Conservation (phyloP, 2,797 vertebrate genomes). For the Propithecus perrieri region DNA sequence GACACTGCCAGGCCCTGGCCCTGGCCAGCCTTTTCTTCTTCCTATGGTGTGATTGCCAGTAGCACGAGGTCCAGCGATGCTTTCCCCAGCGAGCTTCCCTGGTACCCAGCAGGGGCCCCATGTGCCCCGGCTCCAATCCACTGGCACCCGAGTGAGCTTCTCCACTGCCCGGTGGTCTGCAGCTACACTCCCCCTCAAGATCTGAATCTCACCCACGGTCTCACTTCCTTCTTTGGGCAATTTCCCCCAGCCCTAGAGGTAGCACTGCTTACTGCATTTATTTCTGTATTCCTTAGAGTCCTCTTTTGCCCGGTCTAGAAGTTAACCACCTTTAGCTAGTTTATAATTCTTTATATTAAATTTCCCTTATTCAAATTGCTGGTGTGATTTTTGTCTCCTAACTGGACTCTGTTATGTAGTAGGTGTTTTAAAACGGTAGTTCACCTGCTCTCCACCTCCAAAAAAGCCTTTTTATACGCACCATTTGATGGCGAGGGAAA, state of each 20-base stretch:
- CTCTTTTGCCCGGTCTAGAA: neutral
- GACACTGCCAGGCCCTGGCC: neutral
- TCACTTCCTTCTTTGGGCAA: neutral
- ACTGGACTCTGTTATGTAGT: neutral
- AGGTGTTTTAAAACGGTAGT: neutral
- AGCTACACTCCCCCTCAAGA: neutral
- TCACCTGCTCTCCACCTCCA: neutral
- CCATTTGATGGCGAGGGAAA: neutral
- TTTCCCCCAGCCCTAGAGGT: neutral
- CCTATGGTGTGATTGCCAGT: rapidly evolving
- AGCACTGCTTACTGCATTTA: neutral
- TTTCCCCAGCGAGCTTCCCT: neutral
- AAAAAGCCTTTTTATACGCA: neutral
- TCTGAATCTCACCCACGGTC: neutral
- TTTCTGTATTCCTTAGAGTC: neutral
- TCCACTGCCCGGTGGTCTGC: neutral
- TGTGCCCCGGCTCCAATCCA: neutral
- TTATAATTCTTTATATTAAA: neutral
- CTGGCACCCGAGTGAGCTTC: neutral
- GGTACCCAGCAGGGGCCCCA: too few species aligned
- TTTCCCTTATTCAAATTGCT: neutral
- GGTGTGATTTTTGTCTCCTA: neutral
- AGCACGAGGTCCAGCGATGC: rapidly evolving
- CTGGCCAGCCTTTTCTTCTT: too few species aligned
- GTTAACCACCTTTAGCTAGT: neutral